Evolutionary conservation across 2,113 vertebrate genomes (phyloP), one percentile per base, ranked within the genome.

Genomic region (Columba janthina): DNA sequence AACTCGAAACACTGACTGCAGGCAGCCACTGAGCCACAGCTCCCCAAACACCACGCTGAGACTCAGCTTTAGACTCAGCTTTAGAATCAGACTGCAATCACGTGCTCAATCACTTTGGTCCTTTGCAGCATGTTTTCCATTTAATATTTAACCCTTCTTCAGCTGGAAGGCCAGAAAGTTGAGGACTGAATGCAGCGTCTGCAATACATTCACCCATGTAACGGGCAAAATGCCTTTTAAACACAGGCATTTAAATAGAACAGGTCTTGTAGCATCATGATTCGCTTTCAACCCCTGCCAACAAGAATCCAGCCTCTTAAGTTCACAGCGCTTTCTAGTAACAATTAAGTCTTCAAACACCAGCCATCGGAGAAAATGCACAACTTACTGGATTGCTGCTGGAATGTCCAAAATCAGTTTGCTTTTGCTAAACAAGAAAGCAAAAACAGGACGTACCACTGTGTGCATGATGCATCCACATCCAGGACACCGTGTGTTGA

Each of bases 221-320:
- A 66, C 1, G 7, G n/a, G 74, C 67, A 88, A 70, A 73, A 70
- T 11, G 42, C 29, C 79, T 87, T 90, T 91, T 29, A 66, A 95
- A 85, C 81, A 46, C 34, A 6, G 22, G 44, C 42, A 44, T 44
- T 44, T 44, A 44, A 91, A 84, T 0, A 0, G 29, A 83, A 53
- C 28, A 77, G 38, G 40, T 46, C 76, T 84, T 64, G 57, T 16
- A 78, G 85, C 73, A 81, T 42, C 62, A 76, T 1, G 3, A 56
- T 66, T 93, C 53, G 34, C 86, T 95, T 95, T 92, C 89, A 94
- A 96, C 81, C 87, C 50, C 70, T 89, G 94, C 89, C 94, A 96
- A 85, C 40, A 76, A 61, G 66, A 92, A 91, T 46, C 57, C 24
- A 81, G 77, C 62, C 70, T 87, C 73, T 34, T 34, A 50, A 92